A percentile compares a stretch with the other conserved stretches of the same genome.
phyloP scores from a whole-genome alignment of 1,140 invertebrate species.

The Macrosteles quadrilineatus region DNA sequence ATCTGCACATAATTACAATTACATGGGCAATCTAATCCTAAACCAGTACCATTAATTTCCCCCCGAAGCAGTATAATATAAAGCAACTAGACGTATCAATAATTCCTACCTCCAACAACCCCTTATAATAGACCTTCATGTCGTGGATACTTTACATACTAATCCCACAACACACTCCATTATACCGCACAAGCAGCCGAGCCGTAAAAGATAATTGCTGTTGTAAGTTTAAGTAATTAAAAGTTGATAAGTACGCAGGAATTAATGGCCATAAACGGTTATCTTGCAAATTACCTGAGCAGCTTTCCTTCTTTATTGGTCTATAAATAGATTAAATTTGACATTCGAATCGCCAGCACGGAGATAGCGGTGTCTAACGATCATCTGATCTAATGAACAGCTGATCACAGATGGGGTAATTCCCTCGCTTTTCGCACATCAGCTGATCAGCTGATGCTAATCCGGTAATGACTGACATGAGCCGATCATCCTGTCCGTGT shows the following conservation, averaged over 20 bases:
- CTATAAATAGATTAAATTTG: slow-evolving; percentile 13
- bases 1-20: too few relatives aligned
- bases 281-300: slow-evolving; percentile 6
- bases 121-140: too few relatives aligned
- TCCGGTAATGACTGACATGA: slow-evolving; percentile 12
- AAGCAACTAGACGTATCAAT: too few relatives aligned
- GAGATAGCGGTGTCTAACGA: background rate
- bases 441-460: slow-evolving; percentile 5
- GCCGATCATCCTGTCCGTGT: background rate
- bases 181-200: background rate
- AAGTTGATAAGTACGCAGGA: slow-evolving; percentile 4
- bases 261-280: slow-evolving; percentile 7
- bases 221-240: slow-evolving; percentile 15
- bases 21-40: too few relatives aligned
- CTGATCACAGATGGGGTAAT: background rate
- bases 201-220: slow-evolving; percentile 12
- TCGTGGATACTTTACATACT: too few relatives aligned
- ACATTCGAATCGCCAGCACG: background rate
- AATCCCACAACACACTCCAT: too few relatives aligned
- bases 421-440: background rate
- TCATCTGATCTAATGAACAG: slow-evolving; percentile 2
- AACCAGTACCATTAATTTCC: too few relatives aligned
- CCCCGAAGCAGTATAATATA: too few relatives aligned
- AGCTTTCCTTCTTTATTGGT: background rate
- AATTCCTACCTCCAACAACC: too few relatives aligned